Conservation (phyloP, 1,140 invertebrate species). For the Drosophila sechellia region DNA sequence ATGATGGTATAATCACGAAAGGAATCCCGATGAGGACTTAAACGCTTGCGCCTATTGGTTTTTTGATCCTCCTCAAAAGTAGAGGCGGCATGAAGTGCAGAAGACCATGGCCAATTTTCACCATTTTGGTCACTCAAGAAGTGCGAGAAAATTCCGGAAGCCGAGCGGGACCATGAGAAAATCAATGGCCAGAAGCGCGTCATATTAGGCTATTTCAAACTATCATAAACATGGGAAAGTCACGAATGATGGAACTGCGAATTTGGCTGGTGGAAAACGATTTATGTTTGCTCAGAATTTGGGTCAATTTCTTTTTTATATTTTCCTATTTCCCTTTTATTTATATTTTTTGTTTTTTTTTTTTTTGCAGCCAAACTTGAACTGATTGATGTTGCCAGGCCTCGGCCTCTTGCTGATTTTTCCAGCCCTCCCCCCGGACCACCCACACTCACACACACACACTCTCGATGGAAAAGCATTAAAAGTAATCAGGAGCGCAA, state of each 20-base stretch:
- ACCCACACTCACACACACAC: slow-evolving; percentile 31
- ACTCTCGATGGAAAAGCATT: slow-evolving; percentile 67
- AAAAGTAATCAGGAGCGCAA: slow-evolving; percentile 80
- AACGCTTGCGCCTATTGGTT: neutral
- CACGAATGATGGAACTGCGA: slow-evolving; percentile 29
- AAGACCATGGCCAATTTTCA: neutral
- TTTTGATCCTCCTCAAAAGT: neutral
- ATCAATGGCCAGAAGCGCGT: slow-evolving; percentile 15
- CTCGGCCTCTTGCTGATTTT: slow-evolving; percentile 34
- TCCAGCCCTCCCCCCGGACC: slow-evolving; percentile 7
- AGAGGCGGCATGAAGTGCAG: neutral
- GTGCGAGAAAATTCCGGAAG: neutral
- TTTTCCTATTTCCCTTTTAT: neutral
- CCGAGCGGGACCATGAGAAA: slow-evolving; percentile 5
- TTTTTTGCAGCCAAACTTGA: slow-evolving; percentile 8
- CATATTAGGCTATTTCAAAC: slow-evolving; percentile 18
- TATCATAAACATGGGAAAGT: neutral
- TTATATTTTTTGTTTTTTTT: slow-evolving; percentile 8
- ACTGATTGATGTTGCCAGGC: slow-evolving; percentile 58
- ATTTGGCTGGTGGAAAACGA: slow-evolving; percentile 36
- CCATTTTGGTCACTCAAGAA: neutral
- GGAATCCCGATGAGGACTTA: slow-evolving; percentile 9
- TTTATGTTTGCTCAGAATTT: slow-evolving; percentile 34
- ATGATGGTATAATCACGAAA: slow-evolving; percentile 48
- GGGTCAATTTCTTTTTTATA: slow-evolving; percentile 26